phyloP scores from a whole-genome alignment of 2,113 vertebrate genomes.

The Phylloscopus whistleri region DNA sequence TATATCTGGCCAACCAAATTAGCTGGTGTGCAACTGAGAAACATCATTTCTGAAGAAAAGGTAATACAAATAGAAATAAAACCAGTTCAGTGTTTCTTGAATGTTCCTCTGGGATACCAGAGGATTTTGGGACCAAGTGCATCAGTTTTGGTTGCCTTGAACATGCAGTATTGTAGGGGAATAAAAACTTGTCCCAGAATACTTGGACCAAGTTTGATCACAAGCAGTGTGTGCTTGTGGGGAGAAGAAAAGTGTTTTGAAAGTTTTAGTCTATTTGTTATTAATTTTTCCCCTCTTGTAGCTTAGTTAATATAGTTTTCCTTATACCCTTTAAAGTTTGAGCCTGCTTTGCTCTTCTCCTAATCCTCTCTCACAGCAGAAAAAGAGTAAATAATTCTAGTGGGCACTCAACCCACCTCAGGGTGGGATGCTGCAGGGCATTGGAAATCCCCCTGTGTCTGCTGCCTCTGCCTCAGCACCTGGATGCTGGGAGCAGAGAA shows the following conservation, averaged over 20 bases:
- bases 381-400: too few species aligned
- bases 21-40: background rate
- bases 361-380: too few species aligned
- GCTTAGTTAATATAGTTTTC: too few species aligned
- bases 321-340: too few species aligned
- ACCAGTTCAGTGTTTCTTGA: background rate
- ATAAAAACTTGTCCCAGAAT: background rate
- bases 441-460: rapidly evolving
- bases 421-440: background rate
- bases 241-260: too few species aligned
- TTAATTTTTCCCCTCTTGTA: too few species aligned
- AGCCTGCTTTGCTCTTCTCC: too few species aligned
- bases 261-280: too few species aligned
- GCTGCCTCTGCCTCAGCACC: background rate
- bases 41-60: background rate
- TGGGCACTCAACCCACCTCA: too few species aligned
- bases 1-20: background rate
- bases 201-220: too few species aligned
- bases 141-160: background rate
- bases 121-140: background rate
- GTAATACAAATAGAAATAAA: background rate
- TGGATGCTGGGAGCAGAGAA: background rate
- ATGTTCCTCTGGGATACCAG: background rate
- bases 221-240: background rate
- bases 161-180: background rate